Evolutionary conservation across 2,113 vertebrate species (phyloP).

Genomic region (Odocoileus virginianus): DNA sequence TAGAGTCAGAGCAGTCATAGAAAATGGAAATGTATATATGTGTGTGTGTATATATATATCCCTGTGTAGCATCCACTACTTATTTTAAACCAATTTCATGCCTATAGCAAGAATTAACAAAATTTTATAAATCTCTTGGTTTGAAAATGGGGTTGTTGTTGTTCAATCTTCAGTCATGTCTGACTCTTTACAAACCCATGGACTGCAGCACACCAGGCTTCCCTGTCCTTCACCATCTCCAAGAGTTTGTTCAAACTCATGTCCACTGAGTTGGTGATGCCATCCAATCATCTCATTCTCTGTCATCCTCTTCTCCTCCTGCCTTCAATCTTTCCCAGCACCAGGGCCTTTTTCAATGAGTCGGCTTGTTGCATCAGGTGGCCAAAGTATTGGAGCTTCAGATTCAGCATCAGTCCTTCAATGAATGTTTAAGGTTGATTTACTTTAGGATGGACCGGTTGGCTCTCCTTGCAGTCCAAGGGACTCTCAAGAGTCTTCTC

Average conservation of each 20-base stretch:
- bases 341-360: not conserved
- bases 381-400: not conserved
- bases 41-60: not conserved
- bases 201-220: not conserved
- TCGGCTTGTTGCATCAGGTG: not conserved
- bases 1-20: not conserved
- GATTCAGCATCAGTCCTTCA: not conserved
- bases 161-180: not conserved
- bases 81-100: not conserved
- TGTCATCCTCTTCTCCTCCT: not conserved
- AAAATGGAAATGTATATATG: not conserved
- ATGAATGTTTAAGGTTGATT: not conserved
- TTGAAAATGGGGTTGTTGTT: not conserved
- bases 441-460: not conserved
- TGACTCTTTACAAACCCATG: rapidly evolving
- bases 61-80: not conserved
- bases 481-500: not conserved
- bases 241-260: not conserved
- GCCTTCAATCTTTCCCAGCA: not conserved
- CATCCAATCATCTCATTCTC: not conserved
- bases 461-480: not conserved
- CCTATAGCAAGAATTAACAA: not conserved
- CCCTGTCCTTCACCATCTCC: not conserved
- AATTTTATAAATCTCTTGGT: not conserved
- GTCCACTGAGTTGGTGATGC: not conserved